phyloP scores from a whole-genome alignment of 2,113 vertebrate genomes.

The Vidua chalybeata region DNA sequence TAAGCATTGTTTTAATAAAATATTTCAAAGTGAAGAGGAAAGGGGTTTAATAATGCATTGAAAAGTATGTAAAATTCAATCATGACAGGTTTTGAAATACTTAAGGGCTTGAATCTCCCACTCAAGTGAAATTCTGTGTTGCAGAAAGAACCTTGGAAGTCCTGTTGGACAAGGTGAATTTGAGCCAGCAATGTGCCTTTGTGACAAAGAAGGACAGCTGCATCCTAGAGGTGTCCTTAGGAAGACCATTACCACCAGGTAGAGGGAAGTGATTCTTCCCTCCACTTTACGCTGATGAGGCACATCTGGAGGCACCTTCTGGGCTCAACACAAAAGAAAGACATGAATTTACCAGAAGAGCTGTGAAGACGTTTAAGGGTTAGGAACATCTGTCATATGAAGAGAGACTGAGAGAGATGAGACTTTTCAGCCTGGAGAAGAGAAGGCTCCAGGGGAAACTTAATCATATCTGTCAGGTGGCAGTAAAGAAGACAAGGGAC shows the following conservation, averaged over 20 bases:
- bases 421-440: neutral
- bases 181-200: neutral
- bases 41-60: neutral
- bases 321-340: neutral
- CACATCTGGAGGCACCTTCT: neutral
- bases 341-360: neutral
- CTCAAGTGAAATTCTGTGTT: neutral
- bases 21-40: neutral
- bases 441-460: neutral
- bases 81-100: neutral
- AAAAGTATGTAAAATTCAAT: neutral
- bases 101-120: neutral
- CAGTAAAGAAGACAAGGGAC: neutral
- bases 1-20: neutral
- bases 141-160: neutral
- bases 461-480: accelerated
- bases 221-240: neutral
- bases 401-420: neutral
- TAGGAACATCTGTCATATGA: neutral
- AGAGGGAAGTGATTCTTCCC: neutral
- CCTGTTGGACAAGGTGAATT: neutral
- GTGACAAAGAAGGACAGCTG: accelerated
- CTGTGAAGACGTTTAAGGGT: neutral
- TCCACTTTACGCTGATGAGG: neutral
- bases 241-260: neutral